Evolutionary conservation across 2,888 invertebrate species (phyloP).

Genomic region (Steinernema carpocapsae): DNA sequence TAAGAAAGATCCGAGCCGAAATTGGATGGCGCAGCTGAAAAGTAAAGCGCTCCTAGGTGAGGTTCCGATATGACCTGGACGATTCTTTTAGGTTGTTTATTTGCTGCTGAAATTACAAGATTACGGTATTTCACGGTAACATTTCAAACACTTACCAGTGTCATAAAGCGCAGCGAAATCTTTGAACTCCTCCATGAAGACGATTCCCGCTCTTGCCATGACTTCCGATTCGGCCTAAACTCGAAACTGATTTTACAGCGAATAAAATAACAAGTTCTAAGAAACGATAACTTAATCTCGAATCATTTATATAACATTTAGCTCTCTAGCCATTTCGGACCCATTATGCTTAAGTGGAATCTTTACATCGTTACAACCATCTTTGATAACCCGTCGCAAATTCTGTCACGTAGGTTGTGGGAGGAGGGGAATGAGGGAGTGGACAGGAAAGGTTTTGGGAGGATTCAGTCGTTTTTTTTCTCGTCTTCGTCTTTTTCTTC

Average conservation of each 20-base stretch:
- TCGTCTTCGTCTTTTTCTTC: neutral
- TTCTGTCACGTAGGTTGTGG: neutral
- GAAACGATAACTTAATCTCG: neutral
- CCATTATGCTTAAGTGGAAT: neutral
- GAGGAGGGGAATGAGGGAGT: neutral
- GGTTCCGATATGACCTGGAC: conserved; percentile 73
- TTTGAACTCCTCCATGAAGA: conserved; percentile 86
- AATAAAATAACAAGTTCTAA: neutral
- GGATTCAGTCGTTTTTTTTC: conserved; percentile 11
- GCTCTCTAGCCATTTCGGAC: neutral
- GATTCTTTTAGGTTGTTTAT: conserved; percentile 70
- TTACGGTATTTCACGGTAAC: no score
- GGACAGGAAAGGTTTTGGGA: neutral
- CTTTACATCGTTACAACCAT: conserved; percentile 10
- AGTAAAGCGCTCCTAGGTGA: conserved; percentile 70
- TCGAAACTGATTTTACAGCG: neutral
- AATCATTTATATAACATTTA: neutral
- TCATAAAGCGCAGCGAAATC: conserved; percentile 1
- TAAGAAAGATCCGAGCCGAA: conserved; percentile 69
- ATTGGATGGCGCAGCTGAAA: conserved; percentile 71
- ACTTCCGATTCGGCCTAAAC: conserved; percentile 81
- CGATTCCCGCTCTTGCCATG: conserved; percentile 87
- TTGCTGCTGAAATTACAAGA: neutral
- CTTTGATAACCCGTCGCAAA: neutral
- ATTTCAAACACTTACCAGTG: neutral